These are phyloP conservation scores for Drosophila nigrodunni DNA, from an alignment of 1,140 invertebrate genomes.

Conservation along the genomic window DNA sequence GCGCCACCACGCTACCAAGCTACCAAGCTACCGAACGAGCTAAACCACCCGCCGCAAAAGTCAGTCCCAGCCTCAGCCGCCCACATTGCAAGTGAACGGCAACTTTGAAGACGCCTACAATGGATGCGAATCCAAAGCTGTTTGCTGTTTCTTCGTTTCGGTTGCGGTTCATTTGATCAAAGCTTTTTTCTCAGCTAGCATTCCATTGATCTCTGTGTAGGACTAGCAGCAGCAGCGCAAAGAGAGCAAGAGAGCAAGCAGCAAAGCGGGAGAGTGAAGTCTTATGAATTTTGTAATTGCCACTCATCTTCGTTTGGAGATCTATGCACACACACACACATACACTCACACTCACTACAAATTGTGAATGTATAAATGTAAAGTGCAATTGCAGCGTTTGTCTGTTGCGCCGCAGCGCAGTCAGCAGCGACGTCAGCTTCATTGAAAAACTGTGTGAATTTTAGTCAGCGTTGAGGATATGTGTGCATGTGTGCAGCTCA, in stretches of 20 bases:
- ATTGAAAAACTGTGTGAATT: constrained; percentile 59
- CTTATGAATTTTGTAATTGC: constrained; percentile 65
- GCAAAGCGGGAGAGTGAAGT: constrained; percentile 42
- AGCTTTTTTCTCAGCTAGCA: constrained; percentile 60
- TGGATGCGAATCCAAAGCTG: constrained; percentile 52
- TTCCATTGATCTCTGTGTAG: constrained; percentile 69
- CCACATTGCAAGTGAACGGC: constrained; percentile 80
- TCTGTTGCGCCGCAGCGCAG: constrained; percentile 30
- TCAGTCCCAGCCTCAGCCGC: constrained; percentile 44
- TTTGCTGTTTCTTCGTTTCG: constrained; percentile 34
- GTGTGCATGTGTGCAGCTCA: constrained; percentile 9
- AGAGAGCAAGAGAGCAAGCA: constrained; percentile 10
- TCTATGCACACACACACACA: constrained; percentile 23
- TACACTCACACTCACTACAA: constrained; percentile 9
- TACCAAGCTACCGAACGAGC: constrained; percentile 1
- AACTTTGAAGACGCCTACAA: constrained; percentile 79
- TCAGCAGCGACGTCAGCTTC: constrained; percentile 30
- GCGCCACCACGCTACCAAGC: constrained; percentile 10
- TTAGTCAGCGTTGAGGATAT: constrained; percentile 46
- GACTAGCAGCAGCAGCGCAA: constrained; percentile 38
- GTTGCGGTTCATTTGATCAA: constrained; percentile 78
- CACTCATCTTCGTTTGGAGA: constrained; percentile 45
- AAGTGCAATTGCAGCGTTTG: constrained; percentile 61
- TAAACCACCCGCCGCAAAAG: constrained; percentile 35
- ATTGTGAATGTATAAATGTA: constrained; percentile 40